Conservation (phyloP, 2,113 vertebrate genomes). For the Trinectes maculatus region DNA sequence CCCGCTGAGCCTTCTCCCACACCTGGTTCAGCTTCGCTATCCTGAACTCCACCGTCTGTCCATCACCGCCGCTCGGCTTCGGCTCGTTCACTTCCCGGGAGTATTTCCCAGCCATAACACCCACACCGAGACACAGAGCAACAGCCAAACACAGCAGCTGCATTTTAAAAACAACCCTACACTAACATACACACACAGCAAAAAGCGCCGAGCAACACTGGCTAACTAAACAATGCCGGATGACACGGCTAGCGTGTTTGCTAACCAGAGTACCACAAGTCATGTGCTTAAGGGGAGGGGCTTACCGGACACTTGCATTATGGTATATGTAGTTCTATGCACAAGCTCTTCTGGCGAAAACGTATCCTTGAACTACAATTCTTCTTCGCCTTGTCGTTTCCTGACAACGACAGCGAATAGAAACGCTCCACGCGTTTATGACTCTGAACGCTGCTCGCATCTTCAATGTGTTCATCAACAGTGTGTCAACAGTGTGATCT, state of each 20-base stretch:
- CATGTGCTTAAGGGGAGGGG: conserved; percentile 57
- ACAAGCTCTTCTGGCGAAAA: fast-evolving
- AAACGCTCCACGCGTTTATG: conserved; percentile 67
- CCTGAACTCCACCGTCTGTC: conserved; percentile 85
- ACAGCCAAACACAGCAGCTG: conserved; percentile 43
- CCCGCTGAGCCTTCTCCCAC: conserved; percentile 94
- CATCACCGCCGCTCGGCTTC: conserved; percentile 54
- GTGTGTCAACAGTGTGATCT: no score
- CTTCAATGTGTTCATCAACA: no score
- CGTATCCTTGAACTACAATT: conserved; percentile 55
- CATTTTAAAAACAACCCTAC: conserved; percentile 40
- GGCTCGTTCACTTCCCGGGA: conserved; percentile 88
- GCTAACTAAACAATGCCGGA: fast-evolving
- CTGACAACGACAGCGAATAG: conserved; percentile 69
- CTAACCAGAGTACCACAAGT: conserved; percentile 11
- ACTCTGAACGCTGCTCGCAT: background rate
- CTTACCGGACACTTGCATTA: background rate
- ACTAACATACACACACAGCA: no score
- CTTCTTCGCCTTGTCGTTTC: conserved; percentile 28
- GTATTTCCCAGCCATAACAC: conserved; percentile 85
- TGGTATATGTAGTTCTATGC: conserved; percentile 68
- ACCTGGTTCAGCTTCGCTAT: conserved; percentile 91
- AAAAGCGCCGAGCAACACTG: background rate
- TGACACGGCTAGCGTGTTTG: background rate
- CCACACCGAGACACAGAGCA: conserved; percentile 52